Conservation (phyloP, 2,113 vertebrate genomes). For the Clarias magur region DNA sequence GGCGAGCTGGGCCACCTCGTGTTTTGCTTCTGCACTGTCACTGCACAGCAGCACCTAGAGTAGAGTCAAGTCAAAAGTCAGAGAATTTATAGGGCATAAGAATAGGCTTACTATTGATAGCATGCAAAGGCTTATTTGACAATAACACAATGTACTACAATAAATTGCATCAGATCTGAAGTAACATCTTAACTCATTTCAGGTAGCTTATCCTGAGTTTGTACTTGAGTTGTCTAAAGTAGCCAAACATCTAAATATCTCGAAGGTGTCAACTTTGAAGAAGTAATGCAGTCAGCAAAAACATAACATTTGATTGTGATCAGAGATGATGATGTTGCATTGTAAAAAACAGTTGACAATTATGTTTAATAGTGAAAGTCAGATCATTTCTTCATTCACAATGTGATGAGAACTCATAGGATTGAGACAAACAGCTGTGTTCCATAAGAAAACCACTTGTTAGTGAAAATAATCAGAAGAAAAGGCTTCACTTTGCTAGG, state of each 20-base stretch:
- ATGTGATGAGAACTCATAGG: too few relatives aligned
- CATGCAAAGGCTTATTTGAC: not conserved
- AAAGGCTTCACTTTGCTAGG: too few relatives aligned
- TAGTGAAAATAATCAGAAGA: too few relatives aligned
- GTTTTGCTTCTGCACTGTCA: constrained; percentile 79
- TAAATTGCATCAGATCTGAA: not conserved
- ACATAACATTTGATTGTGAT: too few relatives aligned
- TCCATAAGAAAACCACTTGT: too few relatives aligned
- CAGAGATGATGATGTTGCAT: too few relatives aligned
- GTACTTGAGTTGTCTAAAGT: not conserved
- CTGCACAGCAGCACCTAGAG: constrained; percentile 87
- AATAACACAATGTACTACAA: not conserved
- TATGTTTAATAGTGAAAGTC: too few relatives aligned
- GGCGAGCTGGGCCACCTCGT: constrained; percentile 72
- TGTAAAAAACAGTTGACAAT: too few relatives aligned
- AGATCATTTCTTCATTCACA: too few relatives aligned
- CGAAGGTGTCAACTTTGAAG: too few relatives aligned
- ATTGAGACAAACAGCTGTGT: too few relatives aligned
- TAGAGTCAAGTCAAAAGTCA: not conserved
- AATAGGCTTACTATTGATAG: not conserved
- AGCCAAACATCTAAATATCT: not conserved
- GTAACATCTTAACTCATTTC: not conserved
- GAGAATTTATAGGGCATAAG: not conserved
- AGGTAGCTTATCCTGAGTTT: not conserved
- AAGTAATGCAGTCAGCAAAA: too few relatives aligned